Conservation (phyloP, 1,140 invertebrate species). For the Drosophila repletoides region DNA sequence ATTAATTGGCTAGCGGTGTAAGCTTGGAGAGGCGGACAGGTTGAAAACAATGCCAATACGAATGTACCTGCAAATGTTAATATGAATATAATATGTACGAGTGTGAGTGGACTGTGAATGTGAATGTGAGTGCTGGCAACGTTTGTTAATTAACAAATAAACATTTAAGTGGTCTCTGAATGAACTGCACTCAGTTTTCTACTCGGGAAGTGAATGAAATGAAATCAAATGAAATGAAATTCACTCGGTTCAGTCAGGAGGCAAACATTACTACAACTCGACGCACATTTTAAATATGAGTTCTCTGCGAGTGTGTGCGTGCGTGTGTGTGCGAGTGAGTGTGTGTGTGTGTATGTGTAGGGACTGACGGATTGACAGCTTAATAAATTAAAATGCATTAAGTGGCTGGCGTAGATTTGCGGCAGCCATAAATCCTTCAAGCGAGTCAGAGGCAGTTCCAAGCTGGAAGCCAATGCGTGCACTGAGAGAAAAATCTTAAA, state of each 20-base stretch:
- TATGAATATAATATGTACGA: neutral
- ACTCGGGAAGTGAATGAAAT: conserved; percentile 14
- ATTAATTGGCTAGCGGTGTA: no score
- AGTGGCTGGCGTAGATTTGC: conserved; percentile 75
- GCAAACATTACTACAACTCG: neutral
- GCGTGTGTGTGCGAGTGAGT: neutral
- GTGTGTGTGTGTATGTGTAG: conserved; percentile 9
- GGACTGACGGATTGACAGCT: conserved; percentile 67
- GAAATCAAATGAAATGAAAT: neutral
- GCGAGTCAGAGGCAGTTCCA: conserved; percentile 16
- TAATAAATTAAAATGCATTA: conserved; percentile 81
- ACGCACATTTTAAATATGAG: neutral
- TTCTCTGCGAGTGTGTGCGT: conserved; percentile 22
- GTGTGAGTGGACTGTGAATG: no score
- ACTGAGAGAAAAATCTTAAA: no score
- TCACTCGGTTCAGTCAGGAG: neutral
- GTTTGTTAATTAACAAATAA: conserved; percentile 46
- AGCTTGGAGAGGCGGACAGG: neutral
- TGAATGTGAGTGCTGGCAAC: no score
- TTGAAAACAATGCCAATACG: no score
- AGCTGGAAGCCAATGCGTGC: neutral
- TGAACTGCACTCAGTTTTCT: conserved; percentile 13
- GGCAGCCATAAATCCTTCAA: conserved; percentile 71
- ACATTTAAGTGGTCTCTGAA: conserved; percentile 26
- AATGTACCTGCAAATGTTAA: no score